Conservation (phyloP, 2,888 invertebrate species). For the Cryptocheilus praepositus region DNA sequence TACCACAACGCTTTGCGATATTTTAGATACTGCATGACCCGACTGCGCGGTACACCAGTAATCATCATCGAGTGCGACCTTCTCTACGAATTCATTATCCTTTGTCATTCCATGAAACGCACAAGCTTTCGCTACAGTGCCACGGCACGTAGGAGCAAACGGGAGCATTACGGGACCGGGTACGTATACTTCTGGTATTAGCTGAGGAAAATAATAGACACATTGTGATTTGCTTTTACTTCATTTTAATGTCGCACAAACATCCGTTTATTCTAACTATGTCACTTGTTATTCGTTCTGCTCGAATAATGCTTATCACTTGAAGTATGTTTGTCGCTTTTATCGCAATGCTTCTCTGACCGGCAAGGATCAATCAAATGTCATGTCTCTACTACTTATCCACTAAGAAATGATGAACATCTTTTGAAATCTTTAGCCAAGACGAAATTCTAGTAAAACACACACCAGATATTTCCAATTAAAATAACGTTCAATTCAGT, state of each 20-base stretch:
- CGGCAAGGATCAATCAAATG: too few species aligned
- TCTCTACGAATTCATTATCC: slow-evolving; percentile 52
- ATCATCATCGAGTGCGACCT: slow-evolving; percentile 58
- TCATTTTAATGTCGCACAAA: slow-evolving; percentile 34
- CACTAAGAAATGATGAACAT: too few species aligned
- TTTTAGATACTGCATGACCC: slow-evolving; percentile 27
- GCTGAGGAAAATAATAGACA: slow-evolving; percentile 41
- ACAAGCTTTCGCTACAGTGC: slow-evolving; percentile 44
- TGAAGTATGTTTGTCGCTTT: too few species aligned
- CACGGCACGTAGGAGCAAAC: slow-evolving; percentile 52
- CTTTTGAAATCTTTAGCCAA: too few species aligned
- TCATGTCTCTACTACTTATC: too few species aligned
- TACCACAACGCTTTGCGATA: slow-evolving; percentile 41
- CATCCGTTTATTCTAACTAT: too few species aligned
- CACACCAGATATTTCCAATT: too few species aligned
- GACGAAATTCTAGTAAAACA: too few species aligned
- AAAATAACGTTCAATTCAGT: too few species aligned
- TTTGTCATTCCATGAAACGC: slow-evolving; percentile 40
- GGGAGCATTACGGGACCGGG: slow-evolving; percentile 60
- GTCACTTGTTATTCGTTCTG: too few species aligned
- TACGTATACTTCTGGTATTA: slow-evolving; percentile 61
- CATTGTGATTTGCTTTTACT: slow-evolving; percentile 7
- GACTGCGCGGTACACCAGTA: slow-evolving; percentile 57
- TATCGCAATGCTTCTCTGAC: too few species aligned
- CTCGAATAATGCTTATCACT: too few species aligned